Evolutionary conservation across 2,797 vertebrate genomes (phyloP).

Genomic region (Bradypus variegatus): DNA sequence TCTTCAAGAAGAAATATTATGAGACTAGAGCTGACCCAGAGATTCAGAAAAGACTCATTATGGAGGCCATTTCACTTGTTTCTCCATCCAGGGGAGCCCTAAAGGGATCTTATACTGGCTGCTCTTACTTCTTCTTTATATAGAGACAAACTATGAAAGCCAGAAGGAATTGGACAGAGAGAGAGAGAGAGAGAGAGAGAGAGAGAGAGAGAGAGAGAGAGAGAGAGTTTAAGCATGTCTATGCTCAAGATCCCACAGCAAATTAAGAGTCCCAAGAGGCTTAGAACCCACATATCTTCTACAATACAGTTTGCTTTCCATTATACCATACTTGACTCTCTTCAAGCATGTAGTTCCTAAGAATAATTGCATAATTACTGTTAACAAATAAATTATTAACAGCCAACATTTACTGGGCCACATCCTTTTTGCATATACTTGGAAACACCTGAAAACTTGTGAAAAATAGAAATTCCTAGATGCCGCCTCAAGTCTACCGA

Average conservation of each 20-base stretch:
- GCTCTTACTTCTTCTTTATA: not conserved
- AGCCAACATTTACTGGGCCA: not conserved
- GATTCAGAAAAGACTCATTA: conserved; percentile 29
- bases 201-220: not conserved
- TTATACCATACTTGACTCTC: not conserved
- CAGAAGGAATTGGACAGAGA: not conserved
- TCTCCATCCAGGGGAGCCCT: not conserved
- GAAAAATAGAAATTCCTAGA: conserved; percentile 25
- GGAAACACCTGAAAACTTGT: not conserved
- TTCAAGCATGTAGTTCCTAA: not conserved
- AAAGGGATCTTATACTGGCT: not conserved
- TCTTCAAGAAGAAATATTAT: conserved; percentile 44
- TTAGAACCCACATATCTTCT: not conserved
- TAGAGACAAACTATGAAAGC: not conserved
- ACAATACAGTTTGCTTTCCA: not conserved
- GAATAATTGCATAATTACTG: conserved; percentile 24
- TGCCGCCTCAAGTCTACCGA: not conserved
- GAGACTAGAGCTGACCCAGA: not conserved
- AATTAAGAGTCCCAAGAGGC: not conserved
- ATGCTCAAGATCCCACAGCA: not conserved
- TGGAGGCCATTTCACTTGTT: not conserved
- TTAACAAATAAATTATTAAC: conserved; percentile 9
- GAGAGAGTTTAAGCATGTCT: not conserved
- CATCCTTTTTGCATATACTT: not conserved
- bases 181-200: too few species aligned